Conservation (phyloP, 2,113 vertebrate species). For the Synodontis membranacea region DNA sequence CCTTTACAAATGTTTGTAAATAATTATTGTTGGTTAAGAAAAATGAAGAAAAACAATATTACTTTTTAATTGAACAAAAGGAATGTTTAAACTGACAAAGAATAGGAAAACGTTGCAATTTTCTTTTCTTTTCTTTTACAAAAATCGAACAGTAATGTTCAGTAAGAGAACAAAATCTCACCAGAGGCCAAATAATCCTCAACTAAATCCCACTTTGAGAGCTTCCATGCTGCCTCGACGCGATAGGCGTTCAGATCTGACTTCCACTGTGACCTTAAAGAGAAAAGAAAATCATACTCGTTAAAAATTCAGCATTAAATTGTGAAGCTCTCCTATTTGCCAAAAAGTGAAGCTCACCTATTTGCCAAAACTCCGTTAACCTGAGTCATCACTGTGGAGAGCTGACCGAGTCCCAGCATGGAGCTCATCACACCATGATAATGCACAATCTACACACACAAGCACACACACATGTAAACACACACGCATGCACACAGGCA, state of each 20-base stretch:
- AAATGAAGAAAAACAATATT: too few relatives aligned
- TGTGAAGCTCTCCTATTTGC: constrained; percentile 71
- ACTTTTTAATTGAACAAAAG: too few relatives aligned
- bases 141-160: too few relatives aligned
- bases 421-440: constrained; percentile 97
- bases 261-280: constrained; percentile 86
- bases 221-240: constrained; percentile 97
- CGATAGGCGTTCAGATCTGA: constrained; percentile 92
- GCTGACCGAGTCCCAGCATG: constrained; percentile 93
- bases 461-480: background rate
- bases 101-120: too few relatives aligned
- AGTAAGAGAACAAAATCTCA: constrained; percentile 54
- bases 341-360: constrained; percentile 72
- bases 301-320: background rate
- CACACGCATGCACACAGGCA: background rate
- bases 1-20: too few relatives aligned
- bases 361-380: constrained; percentile 93
- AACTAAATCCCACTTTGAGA: constrained; percentile 91
- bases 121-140: too few relatives aligned
- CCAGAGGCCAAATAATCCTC: constrained; percentile 91
- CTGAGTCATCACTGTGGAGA: constrained; percentile 95
- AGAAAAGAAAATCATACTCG: background rate
- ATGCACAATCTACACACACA: constrained; percentile 82
- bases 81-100: too few relatives aligned
- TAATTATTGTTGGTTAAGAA: too few relatives aligned